These are phyloP conservation scores for Drosophila diplacantha DNA, from an alignment of 2,888 invertebrate genomes.

Conservation along the genomic window DNA sequence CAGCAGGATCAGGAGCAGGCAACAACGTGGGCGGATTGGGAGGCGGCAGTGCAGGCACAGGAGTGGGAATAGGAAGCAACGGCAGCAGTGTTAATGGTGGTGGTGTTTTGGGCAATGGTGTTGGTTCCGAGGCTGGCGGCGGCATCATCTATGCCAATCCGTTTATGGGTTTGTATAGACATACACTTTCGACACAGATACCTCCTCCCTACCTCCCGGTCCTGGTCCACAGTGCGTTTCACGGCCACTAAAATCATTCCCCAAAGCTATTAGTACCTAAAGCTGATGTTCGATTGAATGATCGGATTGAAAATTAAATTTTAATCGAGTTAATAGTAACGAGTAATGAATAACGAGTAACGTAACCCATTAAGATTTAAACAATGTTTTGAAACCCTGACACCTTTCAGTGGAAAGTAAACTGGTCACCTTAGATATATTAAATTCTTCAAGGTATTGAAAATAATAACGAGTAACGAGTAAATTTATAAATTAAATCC, in stretches of 20 bases:
- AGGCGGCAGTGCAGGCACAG: slow-evolving; percentile 2
- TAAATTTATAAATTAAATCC: background rate
- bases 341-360: too few relatives aligned
- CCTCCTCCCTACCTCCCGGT: background rate
- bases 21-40: slow-evolving; percentile 7
- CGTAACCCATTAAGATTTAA: too few relatives aligned
- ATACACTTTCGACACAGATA: slow-evolving; percentile 12
- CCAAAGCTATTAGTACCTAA: too few relatives aligned
- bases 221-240: slow-evolving; percentile 4
- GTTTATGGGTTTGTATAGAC: slow-evolving; percentile 77
- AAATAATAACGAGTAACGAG: too few relatives aligned
- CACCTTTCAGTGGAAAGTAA: too few relatives aligned
- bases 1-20: background rate
- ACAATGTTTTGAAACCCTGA: too few relatives aligned
- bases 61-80: slow-evolving; percentile 17
- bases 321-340: too few relatives aligned
- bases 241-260: background rate
- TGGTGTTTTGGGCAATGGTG: slow-evolving; percentile 47
- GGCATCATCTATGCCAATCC: slow-evolving; percentile 78
- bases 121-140: slow-evolving; percentile 61
- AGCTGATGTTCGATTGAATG: too few relatives aligned
- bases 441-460: too few relatives aligned
- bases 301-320: too few relatives aligned
- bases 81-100: slow-evolving; percentile 28
- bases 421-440: too few relatives aligned